These are phyloP conservation scores for Paratilapia polleni DNA, from an alignment of 2,113 vertebrate genomes.

Conservation along the genomic window DNA sequence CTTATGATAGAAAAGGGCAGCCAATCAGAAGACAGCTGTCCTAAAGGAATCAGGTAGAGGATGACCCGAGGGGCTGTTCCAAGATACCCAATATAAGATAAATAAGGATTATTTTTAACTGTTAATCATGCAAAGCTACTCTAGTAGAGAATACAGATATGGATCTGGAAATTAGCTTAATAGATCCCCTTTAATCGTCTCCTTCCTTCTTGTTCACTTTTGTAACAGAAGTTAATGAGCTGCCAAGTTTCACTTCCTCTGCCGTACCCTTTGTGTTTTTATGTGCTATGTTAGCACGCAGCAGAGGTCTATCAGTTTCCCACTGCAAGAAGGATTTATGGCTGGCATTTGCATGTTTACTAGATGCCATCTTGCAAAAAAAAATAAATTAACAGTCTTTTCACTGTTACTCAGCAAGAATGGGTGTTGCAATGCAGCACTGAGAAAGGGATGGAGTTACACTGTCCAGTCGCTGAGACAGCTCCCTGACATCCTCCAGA, in stretches of 20 bases:
- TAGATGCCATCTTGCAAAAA: conserved; percentile 40
- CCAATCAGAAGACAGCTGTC: neutral
- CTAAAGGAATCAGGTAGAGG: no score
- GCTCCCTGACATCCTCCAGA: neutral
- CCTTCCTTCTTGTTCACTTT: neutral
- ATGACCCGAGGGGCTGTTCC: no score
- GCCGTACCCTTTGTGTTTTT: conserved; percentile 17
- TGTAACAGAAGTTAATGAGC: conserved; percentile 20
- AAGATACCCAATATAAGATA: neutral
- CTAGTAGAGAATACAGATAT: neutral
- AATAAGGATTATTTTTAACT: neutral
- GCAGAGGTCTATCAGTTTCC: conserved; percentile 22
- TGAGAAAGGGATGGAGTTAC: conserved; percentile 33
- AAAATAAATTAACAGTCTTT: neutral
- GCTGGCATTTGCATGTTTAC: conserved; percentile 61
- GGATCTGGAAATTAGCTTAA: neutral
- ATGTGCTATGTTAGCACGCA: conserved; percentile 46
- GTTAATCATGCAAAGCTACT: neutral
- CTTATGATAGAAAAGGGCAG: neutral
- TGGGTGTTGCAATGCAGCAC: conserved; percentile 67
- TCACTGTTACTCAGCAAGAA: conserved; percentile 65
- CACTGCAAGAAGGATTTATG: conserved; percentile 29
- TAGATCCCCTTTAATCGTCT: neutral
- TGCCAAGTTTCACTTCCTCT: conserved; percentile 65
- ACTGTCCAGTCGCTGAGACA: conserved; percentile 6